These are phyloP conservation scores for Crenuchus spilurus DNA, from an alignment of 2,797 vertebrate genomes.

Conservation along the genomic window DNA sequence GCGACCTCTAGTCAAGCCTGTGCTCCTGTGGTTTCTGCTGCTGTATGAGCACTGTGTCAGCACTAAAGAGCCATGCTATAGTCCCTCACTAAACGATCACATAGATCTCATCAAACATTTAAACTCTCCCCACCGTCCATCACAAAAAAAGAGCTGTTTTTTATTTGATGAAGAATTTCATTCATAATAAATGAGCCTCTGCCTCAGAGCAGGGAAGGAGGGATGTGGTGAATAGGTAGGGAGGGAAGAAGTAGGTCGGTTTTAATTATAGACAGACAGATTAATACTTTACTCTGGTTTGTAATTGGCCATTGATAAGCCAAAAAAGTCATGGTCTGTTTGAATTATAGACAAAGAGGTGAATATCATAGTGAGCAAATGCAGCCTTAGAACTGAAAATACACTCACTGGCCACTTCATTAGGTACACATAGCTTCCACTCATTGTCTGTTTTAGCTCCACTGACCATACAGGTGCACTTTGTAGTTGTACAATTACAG, in stretches of 20 bases:
- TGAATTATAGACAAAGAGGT: too few species aligned
- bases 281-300: slow-evolving; percentile 5
- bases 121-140: slow-evolving; percentile 71
- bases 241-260: not conserved
- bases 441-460: too few species aligned
- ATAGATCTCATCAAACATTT: slow-evolving; percentile 76
- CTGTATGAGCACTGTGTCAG: slow-evolving; percentile 41
- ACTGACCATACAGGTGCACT: too few species aligned
- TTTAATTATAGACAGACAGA: slow-evolving; percentile 40
- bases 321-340: too few species aligned
- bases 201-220: slow-evolving; percentile 40
- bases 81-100: slow-evolving; percentile 71
- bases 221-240: slow-evolving; percentile 1
- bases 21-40: slow-evolving; percentile 52
- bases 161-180: slow-evolving; percentile 76
- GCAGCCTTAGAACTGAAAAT: too few species aligned
- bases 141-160: slow-evolving; percentile 72
- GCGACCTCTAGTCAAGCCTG: not conserved
- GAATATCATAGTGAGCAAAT: too few species aligned
- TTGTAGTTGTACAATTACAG: too few species aligned
- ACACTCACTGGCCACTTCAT: too few species aligned
- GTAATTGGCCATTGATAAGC: slow-evolving; percentile 20
- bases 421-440: too few species aligned
- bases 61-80: slow-evolving; percentile 59
- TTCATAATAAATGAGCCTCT: slow-evolving; percentile 74